phyloP scores from a whole-genome alignment of 2,888 invertebrate species.

The Nysson spinosus region DNA sequence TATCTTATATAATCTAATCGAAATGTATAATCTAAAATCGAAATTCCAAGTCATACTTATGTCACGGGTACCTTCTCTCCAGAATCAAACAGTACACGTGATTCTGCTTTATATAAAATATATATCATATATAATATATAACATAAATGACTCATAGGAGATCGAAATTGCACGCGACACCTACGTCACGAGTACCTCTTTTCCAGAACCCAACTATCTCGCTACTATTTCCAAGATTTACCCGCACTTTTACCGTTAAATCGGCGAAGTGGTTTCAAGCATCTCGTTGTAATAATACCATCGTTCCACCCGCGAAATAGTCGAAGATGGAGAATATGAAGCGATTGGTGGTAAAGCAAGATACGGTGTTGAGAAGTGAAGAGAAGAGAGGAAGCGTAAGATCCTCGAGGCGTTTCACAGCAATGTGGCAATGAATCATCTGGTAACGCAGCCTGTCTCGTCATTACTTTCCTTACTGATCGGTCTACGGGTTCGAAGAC shows the following conservation, averaged over 20 bases:
- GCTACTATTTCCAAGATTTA: too few relatives aligned
- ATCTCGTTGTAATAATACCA: conserved; percentile 49
- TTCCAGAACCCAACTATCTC: too few relatives aligned
- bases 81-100: too few relatives aligned
- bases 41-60: too few relatives aligned
- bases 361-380: not conserved
- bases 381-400: not conserved
- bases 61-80: too few relatives aligned
- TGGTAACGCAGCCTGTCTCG: conserved; percentile 59
- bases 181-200: too few relatives aligned
- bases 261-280: conserved; percentile 44
- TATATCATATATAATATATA: too few relatives aligned
- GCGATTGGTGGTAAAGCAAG: conserved; percentile 7
- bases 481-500: conserved; percentile 33
- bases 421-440: conserved; percentile 57
- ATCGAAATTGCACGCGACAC: too few relatives aligned
- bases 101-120: too few relatives aligned
- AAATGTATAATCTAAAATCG: too few relatives aligned
- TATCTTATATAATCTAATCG: too few relatives aligned
- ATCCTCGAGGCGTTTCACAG: conserved; percentile 32
- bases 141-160: too few relatives aligned
- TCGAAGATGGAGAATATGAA: conserved; percentile 13
- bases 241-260: conserved; percentile 50
- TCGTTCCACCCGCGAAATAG: conserved; percentile 35
- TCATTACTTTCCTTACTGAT: conserved; percentile 58